Base-by-base conservation (phyloP, 2,113 vertebrate genomes). In the Dicentrarchus labrax region DNA sequence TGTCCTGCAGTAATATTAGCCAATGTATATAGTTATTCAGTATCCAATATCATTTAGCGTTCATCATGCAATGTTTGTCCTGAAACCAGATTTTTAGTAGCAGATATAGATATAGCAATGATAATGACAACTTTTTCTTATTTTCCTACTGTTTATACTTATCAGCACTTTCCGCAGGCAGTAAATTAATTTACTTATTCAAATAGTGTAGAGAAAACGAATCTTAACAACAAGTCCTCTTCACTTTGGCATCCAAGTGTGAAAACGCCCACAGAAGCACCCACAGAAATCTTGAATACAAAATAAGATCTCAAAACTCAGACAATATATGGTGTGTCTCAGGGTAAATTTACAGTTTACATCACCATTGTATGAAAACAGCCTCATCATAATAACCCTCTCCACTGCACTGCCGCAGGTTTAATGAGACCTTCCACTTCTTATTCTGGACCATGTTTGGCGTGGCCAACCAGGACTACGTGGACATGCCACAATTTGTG, bases 361-460 rank as follows among this genome's bases (percentile, higher is more conserved):
- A 43, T 41, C 39, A 24, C n/a, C 9, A 39, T 21, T 21, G 48
- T 38, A 8, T 8, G 6, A 39, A 22, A 41, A 24, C 22, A n/a
- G 5, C n/a, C 30, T 76, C 21, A 41, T 38, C 4, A 1, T 56
- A 6, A 21, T 54, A 56, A 71, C n/a, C 2, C 39, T 56, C 56
- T 64, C 24, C n/a, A 6, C 2, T 64, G 22, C 22, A 11, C 61
- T 68, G 2, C 54, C 64, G 53, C 86, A 98, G 97, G 88, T 97
- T 98, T 79, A 98, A 97, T 0, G 96, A 97, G 91, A 98, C 97
- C 0, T 96, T 98, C 91, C 95, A 93, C 86, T 98, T 97, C 92
- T 94, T 97, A n/a, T 98, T 98, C 95, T 97, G 97, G 97, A 98
- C 97, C 62, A 97, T 98, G 97, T 97, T 98, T 21, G 96, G 97